Conservation (phyloP, 2,888 invertebrate species). For the Rutpela maculata region DNA sequence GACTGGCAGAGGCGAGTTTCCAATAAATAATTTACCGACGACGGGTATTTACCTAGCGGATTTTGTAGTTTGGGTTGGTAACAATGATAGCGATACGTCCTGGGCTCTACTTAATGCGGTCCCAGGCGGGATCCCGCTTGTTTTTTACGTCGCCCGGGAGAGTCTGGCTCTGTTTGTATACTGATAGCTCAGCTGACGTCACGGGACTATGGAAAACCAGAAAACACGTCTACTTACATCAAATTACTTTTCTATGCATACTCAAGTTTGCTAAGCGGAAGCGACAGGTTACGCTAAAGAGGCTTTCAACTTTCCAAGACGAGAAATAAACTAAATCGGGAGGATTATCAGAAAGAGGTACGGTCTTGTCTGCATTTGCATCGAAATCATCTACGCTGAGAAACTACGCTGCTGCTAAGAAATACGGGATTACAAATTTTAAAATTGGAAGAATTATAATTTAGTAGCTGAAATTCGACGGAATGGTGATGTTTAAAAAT, state of each 20-base stretch:
- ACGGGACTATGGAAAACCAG: constrained; percentile 38
- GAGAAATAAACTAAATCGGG: constrained; percentile 24
- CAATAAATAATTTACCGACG: constrained; percentile 34
- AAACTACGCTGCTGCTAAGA: background rate
- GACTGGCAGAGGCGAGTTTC: background rate
- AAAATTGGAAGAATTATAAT: background rate
- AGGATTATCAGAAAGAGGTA: constrained; percentile 5
- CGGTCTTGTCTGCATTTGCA: constrained; percentile 18
- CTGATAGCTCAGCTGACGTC: constrained; percentile 40
- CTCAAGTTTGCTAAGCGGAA: constrained; percentile 25
- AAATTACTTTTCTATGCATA: constrained; percentile 42
- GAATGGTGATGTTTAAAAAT: no score
- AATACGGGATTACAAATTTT: background rate
- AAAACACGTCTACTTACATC: constrained; percentile 28
- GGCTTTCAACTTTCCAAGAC: constrained; percentile 15
- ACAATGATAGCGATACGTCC: constrained; percentile 42
- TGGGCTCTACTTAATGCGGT: constrained; percentile 41
- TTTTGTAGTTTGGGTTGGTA: constrained; percentile 29
- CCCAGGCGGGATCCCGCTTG: constrained; percentile 41
- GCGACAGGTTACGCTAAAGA: constrained; percentile 35
- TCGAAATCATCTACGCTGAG: background rate
- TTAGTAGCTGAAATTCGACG: no score
- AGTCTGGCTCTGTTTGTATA: constrained; percentile 40
- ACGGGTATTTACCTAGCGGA: constrained; percentile 36
- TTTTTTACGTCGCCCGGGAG: constrained; percentile 44